phyloP scores from a whole-genome alignment of 2,797 vertebrate genomes.

The Enteromius afrohamiltoni region DNA sequence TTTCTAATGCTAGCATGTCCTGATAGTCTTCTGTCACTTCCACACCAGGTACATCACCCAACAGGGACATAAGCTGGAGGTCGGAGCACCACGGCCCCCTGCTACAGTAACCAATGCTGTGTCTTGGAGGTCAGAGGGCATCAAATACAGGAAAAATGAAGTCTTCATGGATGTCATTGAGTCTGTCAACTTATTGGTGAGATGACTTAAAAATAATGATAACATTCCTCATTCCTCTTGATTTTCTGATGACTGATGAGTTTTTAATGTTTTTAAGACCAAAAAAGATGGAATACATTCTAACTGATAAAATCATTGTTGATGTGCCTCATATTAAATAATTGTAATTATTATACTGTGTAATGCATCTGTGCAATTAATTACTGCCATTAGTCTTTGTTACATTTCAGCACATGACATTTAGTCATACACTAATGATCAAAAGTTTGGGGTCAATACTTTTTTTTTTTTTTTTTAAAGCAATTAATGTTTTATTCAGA shows the following conservation, averaged over 20 bases:
- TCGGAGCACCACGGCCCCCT: constrained; percentile 81
- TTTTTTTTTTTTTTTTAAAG: constrained; percentile 6
- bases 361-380: neutral
- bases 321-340: neutral
- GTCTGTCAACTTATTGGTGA: constrained; percentile 84
- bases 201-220: constrained; percentile 38
- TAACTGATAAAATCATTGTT: neutral
- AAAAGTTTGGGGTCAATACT: neutral
- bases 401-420: neutral
- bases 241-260: neutral
- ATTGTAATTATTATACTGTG: neutral
- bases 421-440: neutral
- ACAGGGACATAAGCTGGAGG: constrained; percentile 82
- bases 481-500: neutral
- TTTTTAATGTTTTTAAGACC: neutral
- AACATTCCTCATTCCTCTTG: neutral
- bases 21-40: neutral
- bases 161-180: constrained; percentile 87
- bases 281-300: neutral
- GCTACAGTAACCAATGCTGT: constrained; percentile 85
- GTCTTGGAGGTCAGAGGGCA: constrained; percentile 85
- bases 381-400: neutral
- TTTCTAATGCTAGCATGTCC: neutral
- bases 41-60: constrained; percentile 82
- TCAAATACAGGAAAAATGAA: constrained; percentile 86